Percentiles rank a stretch among this genome's conserved stretches.
Conservation (phyloP, 2,888 invertebrate genomes). For the Onchidella celtica region DNA sequence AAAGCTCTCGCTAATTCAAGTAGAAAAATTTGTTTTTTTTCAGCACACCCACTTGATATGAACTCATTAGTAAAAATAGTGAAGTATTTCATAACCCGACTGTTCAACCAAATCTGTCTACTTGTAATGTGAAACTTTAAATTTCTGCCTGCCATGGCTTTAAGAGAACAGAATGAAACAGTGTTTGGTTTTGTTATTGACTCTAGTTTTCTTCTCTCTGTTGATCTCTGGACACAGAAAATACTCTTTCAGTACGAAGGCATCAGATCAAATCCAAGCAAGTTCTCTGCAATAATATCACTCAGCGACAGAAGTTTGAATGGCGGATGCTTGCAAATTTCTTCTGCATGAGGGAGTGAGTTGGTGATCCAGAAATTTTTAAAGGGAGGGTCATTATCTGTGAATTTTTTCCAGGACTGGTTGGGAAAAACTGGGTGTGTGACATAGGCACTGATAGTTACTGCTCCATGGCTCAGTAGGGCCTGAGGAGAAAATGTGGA, state of each 20-base stretch:
- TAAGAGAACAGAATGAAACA: neutral
- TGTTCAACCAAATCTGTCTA: too few relatives aligned
- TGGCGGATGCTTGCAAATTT: conserved; percentile 75
- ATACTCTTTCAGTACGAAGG: conserved; percentile 24
- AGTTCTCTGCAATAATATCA: conserved; percentile 74
- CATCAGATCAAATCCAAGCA: conserved; percentile 77
- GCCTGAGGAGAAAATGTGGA: conserved; percentile 67
- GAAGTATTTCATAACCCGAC: too few relatives aligned
- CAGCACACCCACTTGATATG: too few relatives aligned
- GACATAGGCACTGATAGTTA: conserved; percentile 77
- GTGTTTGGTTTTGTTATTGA: neutral
- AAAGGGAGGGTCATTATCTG: conserved; percentile 67
- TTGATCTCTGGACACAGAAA: too few relatives aligned
- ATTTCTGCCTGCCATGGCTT: neutral
- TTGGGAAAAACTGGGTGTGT: conserved; percentile 80
- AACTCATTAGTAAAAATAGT: too few relatives aligned
- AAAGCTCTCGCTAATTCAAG: too few relatives aligned
- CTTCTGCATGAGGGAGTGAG: conserved; percentile 78
- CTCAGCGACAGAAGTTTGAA: conserved; percentile 78
- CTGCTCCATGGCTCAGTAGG: conserved; percentile 73
- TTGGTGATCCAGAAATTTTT: conserved; percentile 80
- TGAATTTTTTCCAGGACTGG: conserved; percentile 78
- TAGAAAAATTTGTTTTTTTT: too few relatives aligned
- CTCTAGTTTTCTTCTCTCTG: neutral
- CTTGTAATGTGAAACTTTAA: too few relatives aligned